phyloP scores from a whole-genome alignment of 1,140 invertebrate genomes.

The Drosophila lacteicornis region DNA sequence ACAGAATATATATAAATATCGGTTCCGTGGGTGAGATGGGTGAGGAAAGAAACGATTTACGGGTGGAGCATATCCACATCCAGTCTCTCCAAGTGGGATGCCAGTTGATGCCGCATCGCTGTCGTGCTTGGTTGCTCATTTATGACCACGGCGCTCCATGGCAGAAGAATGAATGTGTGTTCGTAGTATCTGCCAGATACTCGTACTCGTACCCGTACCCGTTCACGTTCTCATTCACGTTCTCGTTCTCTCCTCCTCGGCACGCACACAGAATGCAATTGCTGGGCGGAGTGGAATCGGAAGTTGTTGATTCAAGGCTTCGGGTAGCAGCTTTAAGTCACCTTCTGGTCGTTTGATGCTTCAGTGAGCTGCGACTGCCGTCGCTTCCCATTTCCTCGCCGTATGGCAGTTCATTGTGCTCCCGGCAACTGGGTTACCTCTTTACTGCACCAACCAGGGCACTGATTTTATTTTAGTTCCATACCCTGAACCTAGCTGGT shows the following conservation, averaged over 20 bases:
- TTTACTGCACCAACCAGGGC: constrained; percentile 25
- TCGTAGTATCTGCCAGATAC: constrained; percentile 64
- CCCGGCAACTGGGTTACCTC: constrained; percentile 40
- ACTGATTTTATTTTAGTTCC: constrained; percentile 42
- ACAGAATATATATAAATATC: constrained; percentile 7
- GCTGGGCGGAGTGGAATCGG: constrained; percentile 37
- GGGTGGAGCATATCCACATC: constrained; percentile 41
- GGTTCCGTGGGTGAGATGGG: constrained; percentile 9
- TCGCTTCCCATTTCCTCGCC: constrained; percentile 48
- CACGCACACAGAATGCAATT: constrained; percentile 51
- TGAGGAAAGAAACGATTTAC: constrained; percentile 14
- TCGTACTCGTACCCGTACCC: constrained; percentile 2
- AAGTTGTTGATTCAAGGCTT: constrained; percentile 53
- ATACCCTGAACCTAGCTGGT: constrained; percentile 2
- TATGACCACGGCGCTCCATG: constrained; percentile 72
- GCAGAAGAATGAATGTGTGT: constrained; percentile 20
- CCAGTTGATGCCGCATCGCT: constrained; percentile 35
- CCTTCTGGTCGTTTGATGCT: constrained; percentile 53
- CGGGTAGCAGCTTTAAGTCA: constrained; percentile 49
- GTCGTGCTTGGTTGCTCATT: constrained; percentile 76
- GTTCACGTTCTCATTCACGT: constrained; percentile 6
- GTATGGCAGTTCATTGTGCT: constrained; percentile 38
- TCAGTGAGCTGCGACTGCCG: constrained; percentile 50
- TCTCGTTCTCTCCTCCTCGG: constrained; percentile 11
- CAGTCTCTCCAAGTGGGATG: constrained; percentile 36